Base-by-base conservation (phyloP, 2,888 invertebrate genomes). In the Odontothrips loti region DNA sequence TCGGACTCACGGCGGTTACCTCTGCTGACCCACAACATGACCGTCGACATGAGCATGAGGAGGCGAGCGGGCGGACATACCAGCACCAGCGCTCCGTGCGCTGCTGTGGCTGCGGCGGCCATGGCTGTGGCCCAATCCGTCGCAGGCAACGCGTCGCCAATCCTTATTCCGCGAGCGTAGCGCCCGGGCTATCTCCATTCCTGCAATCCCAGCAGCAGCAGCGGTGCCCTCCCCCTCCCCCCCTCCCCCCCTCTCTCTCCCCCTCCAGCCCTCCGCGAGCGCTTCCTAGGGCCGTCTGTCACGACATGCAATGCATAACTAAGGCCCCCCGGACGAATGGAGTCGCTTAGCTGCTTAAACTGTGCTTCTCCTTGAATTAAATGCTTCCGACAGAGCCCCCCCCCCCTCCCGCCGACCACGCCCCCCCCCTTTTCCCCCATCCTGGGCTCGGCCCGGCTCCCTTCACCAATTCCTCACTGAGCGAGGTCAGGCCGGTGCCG, bases 261-360 rank as follows among this genome's bases (percentile, higher is more conserved):
- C 15, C 6, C 58, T 17, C 58, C 58, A 58, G 17, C n/a, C 58
- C 58, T 43, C 34, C 3, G 34, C 58, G 58, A 17, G 20, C 58
- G 23, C 68, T 27, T 75, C n/a, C 58, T 75, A 6, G 34, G n/a
- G n/a, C 58, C 58, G 68, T 75, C 68, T 75, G 68, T 75, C 68
- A 75, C 23, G 68, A 27, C 68, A 75, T 75, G 68, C 68, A 75
- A 75, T 75, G 68, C 68, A 75, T 75, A 75, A 75, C 68, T 75
- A 75, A 75, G 68, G 27, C 68, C 68, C 68, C 68, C 68, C 23
- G 23, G 68, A 75, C 68, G 68, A 75, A 75, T 75, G 68, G 68
- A 75, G 23, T 75, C 68, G 68, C 68, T 75, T 75, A 75, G 68
- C 68, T 75, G 68, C 68, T 75, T 75, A 75, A 75, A 75, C 68